A percentile compares a stretch with the other conserved stretches of the same genome.
Conservation (phyloP, 1,140 invertebrate species). For the Phocides pigmalion region DNA sequence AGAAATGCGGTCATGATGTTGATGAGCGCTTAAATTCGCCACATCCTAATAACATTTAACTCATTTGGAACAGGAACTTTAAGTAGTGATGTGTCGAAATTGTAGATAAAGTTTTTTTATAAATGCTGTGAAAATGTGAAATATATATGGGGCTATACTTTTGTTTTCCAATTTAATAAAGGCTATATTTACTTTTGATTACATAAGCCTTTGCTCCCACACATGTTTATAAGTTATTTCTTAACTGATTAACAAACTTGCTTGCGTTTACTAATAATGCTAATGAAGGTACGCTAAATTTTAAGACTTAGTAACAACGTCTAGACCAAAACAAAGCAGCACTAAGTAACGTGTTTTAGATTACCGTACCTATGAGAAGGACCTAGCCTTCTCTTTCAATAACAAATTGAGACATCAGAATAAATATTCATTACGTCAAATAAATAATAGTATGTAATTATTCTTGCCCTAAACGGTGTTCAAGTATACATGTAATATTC, state of each 20-base stretch:
- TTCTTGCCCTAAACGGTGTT: slow-evolving; percentile 19
- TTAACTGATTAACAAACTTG: slow-evolving; percentile 17
- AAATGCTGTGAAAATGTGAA: too few relatives aligned
- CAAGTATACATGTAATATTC: slow-evolving; percentile 17
- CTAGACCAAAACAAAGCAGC: not conserved
- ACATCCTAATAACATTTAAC: slow-evolving; percentile 17
- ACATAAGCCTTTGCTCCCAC: not conserved
- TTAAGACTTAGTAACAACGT: not conserved
- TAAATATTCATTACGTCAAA: slow-evolving; percentile 28
- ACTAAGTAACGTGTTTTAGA: not conserved
- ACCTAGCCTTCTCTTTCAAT: not conserved
- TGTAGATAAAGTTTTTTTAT: too few relatives aligned
- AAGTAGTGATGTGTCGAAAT: not conserved
- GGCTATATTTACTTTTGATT: not conserved
- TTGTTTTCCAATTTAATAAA: not conserved
- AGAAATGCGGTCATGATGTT: slow-evolving; percentile 6
- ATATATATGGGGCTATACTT: too few relatives aligned
- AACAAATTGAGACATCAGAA: slow-evolving; percentile 16
- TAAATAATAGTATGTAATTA: slow-evolving; percentile 24
- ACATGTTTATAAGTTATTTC: slow-evolving; percentile 7
- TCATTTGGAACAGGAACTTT: slow-evolving; percentile 23
- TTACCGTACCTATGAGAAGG: not conserved
- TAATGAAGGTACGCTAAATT: slow-evolving; percentile 7
- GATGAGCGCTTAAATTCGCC: slow-evolving; percentile 29
- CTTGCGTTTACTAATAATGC: slow-evolving; percentile 12